Conservation (phyloP, 2,797 vertebrate species). For the Myotis findleyi region DNA sequence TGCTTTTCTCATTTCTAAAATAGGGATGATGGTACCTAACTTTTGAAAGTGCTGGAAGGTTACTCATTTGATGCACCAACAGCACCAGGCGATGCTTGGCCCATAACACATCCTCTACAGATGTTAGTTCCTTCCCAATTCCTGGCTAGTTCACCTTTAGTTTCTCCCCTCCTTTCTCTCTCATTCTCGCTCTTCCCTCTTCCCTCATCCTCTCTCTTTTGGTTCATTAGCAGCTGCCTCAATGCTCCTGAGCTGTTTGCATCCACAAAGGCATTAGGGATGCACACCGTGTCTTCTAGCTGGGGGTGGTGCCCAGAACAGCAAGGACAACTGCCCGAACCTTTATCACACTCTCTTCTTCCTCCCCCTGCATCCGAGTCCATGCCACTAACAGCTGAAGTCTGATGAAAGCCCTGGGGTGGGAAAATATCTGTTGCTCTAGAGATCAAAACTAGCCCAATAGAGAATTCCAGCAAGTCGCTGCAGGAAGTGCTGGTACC, state of each 20-base stretch:
- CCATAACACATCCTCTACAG: background rate
- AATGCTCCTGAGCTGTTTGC: background rate
- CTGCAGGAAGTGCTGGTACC: slow-evolving; percentile 49
- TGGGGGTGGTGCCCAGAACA: background rate
- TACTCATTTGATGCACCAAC: too few relatives aligned
- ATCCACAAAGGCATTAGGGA: background rate
- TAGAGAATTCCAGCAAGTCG: slow-evolving; percentile 21
- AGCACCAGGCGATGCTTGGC: background rate
- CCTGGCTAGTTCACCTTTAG: background rate
- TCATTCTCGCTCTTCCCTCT: background rate
- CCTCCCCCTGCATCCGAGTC: background rate
- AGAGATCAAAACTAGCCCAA: background rate
- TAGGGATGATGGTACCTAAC: background rate
- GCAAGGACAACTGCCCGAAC: background rate
- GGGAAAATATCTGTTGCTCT: slow-evolving; percentile 40
- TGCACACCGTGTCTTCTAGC: slow-evolving; percentile 67
- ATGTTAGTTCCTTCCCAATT: background rate
- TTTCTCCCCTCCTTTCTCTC: background rate
- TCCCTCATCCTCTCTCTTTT: background rate
- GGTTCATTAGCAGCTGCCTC: background rate
- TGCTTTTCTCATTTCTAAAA: background rate
- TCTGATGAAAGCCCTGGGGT: background rate
- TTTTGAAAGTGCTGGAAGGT: background rate
- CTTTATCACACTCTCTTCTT: background rate
- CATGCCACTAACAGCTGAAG: slow-evolving; percentile 38